Base-by-base conservation (phyloP, 2,888 invertebrate species). In the Arctia plantaginis region DNA sequence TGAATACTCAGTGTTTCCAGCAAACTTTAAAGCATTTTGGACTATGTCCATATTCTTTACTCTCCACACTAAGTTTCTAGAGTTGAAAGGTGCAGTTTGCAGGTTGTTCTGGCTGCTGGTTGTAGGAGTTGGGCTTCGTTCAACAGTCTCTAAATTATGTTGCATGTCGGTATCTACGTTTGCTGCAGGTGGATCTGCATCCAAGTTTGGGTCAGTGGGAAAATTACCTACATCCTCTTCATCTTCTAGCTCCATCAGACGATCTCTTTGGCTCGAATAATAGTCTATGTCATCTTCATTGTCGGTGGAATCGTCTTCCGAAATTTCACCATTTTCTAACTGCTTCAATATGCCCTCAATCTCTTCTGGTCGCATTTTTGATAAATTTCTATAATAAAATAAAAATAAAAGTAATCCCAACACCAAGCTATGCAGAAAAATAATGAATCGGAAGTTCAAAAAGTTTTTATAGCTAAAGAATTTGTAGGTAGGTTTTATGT, bases 321-420 rank as follows among this genome's bases (percentile, higher is more conserved):
- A 86, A 85, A 87, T 83, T 84, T 86, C 85, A 81, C 72, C 72
- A 72, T 72, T 67, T 72, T 72, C 72, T 67, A 72, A 67, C 67
- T 82, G 82, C 84, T 79, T 82, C 83, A 87, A 86, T 81, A 85
- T 80, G 79, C 69, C 82, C 73, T 83, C 83, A 80, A 84, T 85
- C 80, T 86, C 85, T 84, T 85, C 85, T 80, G 85, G 84, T 72
- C 80, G 80, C 86, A 85, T 86, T 87, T 86, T 87, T 47, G 84
- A 84, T 86, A 80, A 81, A 82, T 84, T 80, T 83, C 79, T 82
- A 84, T 79, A 82, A 72, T 72, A 82, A 83, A 85, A 82, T 74
- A 81, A 83, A 80, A 84, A 82, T 82, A 80, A 82, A 84, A 81
- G 80, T 82, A 82, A 85, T 84, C 78, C 81, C 81, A 74, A 86